Percentiles rank a stretch among this genome's conserved stretches.
Conservation (phyloP, 2,888 invertebrate species). For the Lypha dubia region DNA sequence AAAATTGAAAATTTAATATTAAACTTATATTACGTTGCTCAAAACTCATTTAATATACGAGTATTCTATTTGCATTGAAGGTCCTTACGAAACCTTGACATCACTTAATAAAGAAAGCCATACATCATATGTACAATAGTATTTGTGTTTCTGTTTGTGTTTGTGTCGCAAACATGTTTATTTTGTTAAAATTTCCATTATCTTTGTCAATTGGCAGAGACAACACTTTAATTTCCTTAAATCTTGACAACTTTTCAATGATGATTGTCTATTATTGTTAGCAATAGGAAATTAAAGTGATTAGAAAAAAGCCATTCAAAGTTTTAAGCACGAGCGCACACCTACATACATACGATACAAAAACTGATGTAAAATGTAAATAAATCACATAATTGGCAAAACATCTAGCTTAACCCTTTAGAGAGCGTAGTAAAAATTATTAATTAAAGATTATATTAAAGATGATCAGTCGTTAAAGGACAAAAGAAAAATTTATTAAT, state of each 20-base stretch:
- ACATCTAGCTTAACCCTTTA: slow-evolving; percentile 26
- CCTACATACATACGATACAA: background rate
- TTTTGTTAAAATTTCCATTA: slow-evolving; percentile 24
- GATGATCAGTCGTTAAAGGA: no score
- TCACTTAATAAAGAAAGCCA: slow-evolving; percentile 15
- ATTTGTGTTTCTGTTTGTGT: background rate
- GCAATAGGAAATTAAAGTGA: slow-evolving; percentile 65
- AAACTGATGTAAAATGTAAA: background rate
- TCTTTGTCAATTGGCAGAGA: slow-evolving; percentile 15
- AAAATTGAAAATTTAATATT: background rate
- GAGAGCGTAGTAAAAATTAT: background rate
- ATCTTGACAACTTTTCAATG: slow-evolving; percentile 26
- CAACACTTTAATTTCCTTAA: slow-evolving; percentile 53
- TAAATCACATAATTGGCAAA: slow-evolving; percentile 17
- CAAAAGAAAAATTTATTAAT: no score
- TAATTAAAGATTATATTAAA: no score
- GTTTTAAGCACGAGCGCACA: background rate
- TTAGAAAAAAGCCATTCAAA: slow-evolving; percentile 15
- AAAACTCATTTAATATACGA: background rate
- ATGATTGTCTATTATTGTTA: slow-evolving; percentile 45
- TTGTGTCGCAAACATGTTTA: background rate
- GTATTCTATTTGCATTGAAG: background rate
- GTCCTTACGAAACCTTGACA: slow-evolving; percentile 53
- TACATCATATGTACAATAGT: background rate
- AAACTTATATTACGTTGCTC: background rate